phyloP scores from a whole-genome alignment of 2,888 invertebrate species.

The Scaptomyza reducta region DNA sequence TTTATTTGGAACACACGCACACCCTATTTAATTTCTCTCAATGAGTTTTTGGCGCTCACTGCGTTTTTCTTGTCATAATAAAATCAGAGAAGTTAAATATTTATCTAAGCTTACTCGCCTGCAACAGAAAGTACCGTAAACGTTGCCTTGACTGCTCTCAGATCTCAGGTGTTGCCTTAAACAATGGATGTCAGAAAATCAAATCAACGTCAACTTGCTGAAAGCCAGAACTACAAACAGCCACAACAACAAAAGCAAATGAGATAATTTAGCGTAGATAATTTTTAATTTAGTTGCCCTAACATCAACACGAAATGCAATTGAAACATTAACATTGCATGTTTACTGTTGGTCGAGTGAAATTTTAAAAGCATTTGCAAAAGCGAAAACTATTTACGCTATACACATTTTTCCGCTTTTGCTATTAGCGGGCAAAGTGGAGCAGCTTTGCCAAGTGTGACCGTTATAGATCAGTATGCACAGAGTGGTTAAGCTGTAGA shows the following conservation, averaged over 20 bases:
- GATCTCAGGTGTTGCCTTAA: constrained; percentile 33
- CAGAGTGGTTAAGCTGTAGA: background rate
- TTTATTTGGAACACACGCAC: constrained; percentile 17
- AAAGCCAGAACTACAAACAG: constrained; percentile 50
- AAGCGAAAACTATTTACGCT: constrained; percentile 63
- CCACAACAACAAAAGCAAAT: constrained; percentile 15
- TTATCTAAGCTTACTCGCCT: constrained; percentile 57
- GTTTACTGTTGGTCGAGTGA: constrained; percentile 28
- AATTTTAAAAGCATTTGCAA: constrained; percentile 46
- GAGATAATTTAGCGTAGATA: constrained; percentile 64
- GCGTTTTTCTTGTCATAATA: constrained; percentile 45
- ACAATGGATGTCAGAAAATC: constrained; percentile 55
- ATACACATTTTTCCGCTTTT: constrained; percentile 13
- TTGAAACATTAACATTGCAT: constrained; percentile 61
- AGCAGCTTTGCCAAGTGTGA: constrained; percentile 60
- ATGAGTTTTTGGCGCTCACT: constrained; percentile 27
- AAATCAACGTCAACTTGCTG: constrained; percentile 36
- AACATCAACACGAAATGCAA: constrained; percentile 33
- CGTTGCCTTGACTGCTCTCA: constrained; percentile 14
- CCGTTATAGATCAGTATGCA: constrained; percentile 33
- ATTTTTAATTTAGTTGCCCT: constrained; percentile 52
- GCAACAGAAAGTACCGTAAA: constrained; percentile 63
- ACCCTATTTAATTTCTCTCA: constrained; percentile 32
- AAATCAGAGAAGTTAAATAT: constrained; percentile 46
- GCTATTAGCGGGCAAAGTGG: constrained; percentile 37